These are phyloP conservation scores for Bucorvus abyssinicus DNA, from an alignment of 2,797 vertebrate species.

Conservation along the genomic window DNA sequence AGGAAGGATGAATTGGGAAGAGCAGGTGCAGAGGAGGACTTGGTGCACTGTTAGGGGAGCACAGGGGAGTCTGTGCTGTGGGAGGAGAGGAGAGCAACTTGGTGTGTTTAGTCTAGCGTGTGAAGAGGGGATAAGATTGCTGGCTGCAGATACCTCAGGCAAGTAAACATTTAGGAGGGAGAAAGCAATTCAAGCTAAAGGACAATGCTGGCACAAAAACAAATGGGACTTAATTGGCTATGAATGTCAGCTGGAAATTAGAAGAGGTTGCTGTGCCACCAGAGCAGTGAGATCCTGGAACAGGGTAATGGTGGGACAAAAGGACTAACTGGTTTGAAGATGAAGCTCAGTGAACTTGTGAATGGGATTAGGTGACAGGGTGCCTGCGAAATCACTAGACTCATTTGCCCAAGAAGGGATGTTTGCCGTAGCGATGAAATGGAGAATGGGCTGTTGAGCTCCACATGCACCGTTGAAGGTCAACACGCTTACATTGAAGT, in stretches of 20 bases:
- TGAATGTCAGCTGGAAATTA: neutral
- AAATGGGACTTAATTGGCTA: neutral
- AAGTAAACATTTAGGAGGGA: constrained; percentile 2
- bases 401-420: neutral
- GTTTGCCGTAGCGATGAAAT: neutral
- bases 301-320: neutral
- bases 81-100: neutral
- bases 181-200: constrained; percentile 5
- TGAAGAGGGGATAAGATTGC: constrained; percentile 6
- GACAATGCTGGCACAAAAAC: neutral
- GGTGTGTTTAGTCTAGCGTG: constrained; percentile 2
- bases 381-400: neutral
- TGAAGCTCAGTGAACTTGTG: neutral
- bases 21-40: neutral
- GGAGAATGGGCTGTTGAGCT: neutral
- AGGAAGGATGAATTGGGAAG: neutral
- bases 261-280: neutral
- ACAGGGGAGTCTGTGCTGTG: neutral
- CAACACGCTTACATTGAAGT: rapidly evolving
- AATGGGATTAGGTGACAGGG: neutral
- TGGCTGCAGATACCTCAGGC: neutral
- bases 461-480: neutral
- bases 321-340: neutral
- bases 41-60: neutral
- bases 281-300: neutral